Conservation (phyloP, 2,113 vertebrate genomes). For the Nyctereutes procyonoides region DNA sequence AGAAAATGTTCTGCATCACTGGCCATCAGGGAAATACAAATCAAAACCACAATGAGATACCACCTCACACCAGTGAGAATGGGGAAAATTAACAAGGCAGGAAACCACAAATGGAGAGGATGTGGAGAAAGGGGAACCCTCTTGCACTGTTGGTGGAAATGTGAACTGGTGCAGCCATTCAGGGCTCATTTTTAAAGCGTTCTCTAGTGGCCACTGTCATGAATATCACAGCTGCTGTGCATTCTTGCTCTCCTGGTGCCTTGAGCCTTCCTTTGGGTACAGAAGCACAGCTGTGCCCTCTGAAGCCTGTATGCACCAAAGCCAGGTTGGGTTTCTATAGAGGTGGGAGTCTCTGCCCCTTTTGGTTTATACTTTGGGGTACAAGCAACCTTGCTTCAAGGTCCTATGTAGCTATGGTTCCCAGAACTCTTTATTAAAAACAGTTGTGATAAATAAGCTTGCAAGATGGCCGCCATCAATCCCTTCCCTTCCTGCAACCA, state of each 20-base stretch:
- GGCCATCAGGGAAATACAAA: too few species aligned
- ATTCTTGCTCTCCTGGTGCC: neutral
- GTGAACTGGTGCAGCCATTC: too few species aligned
- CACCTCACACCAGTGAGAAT: too few species aligned
- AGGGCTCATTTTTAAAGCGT: neutral
- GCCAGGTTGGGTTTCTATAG: neutral
- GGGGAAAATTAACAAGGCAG: too few species aligned
- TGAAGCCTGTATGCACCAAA: neutral
- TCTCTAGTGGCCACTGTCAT: neutral
- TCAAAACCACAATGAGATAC: too few species aligned
- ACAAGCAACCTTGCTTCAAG: neutral
- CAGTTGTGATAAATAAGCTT: neutral
- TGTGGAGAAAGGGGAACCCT: too few species aligned
- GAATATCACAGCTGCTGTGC: neutral
- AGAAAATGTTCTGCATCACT: too few species aligned
- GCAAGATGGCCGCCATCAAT: neutral
- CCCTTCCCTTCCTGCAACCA: neutral
- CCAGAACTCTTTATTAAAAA: neutral
- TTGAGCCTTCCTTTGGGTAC: neutral
- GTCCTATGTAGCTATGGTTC: neutral
- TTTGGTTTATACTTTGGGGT: neutral
- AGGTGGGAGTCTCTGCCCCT: neutral
- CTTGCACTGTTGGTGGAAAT: too few species aligned
- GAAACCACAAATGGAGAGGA: too few species aligned
- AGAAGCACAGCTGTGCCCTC: neutral